Base-by-base conservation (phyloP, 2,113 vertebrate genomes). In the Anas platyrhynchos region DNA sequence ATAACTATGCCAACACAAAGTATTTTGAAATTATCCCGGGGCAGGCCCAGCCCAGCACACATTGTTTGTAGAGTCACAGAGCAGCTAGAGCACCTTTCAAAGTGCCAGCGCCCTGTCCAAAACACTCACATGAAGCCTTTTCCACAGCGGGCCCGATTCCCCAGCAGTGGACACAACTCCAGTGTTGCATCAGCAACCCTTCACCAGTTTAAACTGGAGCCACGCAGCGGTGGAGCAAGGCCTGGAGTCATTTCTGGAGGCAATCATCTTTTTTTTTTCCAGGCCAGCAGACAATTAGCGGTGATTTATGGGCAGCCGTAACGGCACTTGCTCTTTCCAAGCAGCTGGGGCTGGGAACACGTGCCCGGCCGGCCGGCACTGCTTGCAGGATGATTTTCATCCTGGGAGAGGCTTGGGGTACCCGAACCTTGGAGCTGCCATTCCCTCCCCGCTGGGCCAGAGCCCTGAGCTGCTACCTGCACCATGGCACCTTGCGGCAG, bases 31-130 rank as follows among this genome's bases (percentile, higher is more conserved):
- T 46, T 11, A 29, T 6, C 38, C 52, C 2, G 0, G 5, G 34
- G 29, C 80, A 41, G 62, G 32, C 54, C 54, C 80, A n/a, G 3
- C 25, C 21, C 7, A 2, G 65, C 7, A 0, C 16, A 10, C 21
- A 3, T 6, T 18, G 22, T 22, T 27, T 4, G 23, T 1, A 9
- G 56, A 6, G 50, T 8, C 0, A 0, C 59, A 5, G 25, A 9
- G 46, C 63, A 46, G 77, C 85, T 34, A 18, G 17, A 25, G 7
- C 4, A 0, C 46, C 66, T 41, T 23, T 18, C 36, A 16, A 41
- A 38, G 36, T 29, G 36, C 62, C 62, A 65, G 36, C 11, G 11
- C 38, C 36, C 14, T 7, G 15, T 46, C 46, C 82, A 68, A 83
- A 89, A 62, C 5, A 10, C 54, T 25, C 36, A 41, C 13, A 7